Percentiles rank a stretch among this genome's conserved stretches.
These are phyloP conservation scores for Limnephilus lunatus DNA, from an alignment of 2,888 invertebrate species.

Conservation along the genomic window DNA sequence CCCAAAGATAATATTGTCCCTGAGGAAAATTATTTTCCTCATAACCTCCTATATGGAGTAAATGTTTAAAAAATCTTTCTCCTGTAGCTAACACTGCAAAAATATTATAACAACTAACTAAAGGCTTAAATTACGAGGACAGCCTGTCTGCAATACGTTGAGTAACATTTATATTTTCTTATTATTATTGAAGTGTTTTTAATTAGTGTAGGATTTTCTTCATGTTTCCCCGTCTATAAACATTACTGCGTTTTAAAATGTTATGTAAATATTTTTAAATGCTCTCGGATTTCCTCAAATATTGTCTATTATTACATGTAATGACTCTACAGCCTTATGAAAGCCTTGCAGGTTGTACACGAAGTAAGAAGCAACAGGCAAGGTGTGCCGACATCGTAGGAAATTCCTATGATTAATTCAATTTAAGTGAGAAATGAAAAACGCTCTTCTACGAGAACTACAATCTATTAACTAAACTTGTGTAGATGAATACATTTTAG, in stretches of 20 bases:
- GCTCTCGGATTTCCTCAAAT: not conserved
- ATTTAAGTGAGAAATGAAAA: slow-evolving; percentile 32
- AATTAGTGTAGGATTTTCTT: no score
- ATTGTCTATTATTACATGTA: not conserved
- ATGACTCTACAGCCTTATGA: not conserved
- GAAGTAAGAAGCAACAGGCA: not conserved
- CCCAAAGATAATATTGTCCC: no score
- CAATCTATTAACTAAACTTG: slow-evolving; percentile 27
- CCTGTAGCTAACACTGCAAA: no score
- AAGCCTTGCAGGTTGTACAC: not conserved
- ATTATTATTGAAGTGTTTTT: no score
- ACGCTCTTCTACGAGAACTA: not conserved
- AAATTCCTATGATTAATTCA: slow-evolving; percentile 29
- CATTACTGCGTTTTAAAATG: not conserved
- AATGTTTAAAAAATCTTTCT: no score
- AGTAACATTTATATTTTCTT: no score
- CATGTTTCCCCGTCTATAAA: not conserved
- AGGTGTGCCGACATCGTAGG: slow-evolving; percentile 25
- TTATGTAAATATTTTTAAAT: not conserved
- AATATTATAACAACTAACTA: no score
- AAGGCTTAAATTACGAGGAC: no score
- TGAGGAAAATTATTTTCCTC: no score
- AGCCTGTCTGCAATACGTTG: no score
- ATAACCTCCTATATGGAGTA: no score
- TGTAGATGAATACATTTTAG: slow-evolving; percentile 37